Evolutionary conservation across 2,113 vertebrate genomes (phyloP).

Genomic region (Nanorana parkeri): DNA sequence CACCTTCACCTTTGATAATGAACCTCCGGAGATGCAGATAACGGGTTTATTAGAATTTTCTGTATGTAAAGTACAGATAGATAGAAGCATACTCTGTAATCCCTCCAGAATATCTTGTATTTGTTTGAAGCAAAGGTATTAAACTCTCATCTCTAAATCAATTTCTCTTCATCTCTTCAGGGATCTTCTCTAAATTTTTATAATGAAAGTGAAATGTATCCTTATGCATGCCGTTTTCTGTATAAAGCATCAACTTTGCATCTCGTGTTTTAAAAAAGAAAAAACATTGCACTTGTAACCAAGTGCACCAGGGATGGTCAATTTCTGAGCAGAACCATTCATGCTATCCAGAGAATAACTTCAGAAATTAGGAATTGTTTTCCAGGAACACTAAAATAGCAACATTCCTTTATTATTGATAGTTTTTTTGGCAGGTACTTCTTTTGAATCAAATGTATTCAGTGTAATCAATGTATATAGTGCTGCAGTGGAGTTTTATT

Average conservation of each 20-base stretch:
- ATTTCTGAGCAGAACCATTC: too few species aligned
- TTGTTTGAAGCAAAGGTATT: conserved; percentile 29
- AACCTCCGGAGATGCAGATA: not conserved
- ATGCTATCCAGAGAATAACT: too few species aligned
- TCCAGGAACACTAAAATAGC: too few species aligned
- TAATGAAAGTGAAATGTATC: not conserved
- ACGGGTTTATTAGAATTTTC: not conserved
- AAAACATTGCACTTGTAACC: too few species aligned
- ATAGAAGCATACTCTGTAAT: conserved; percentile 15
- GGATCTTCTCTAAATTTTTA: conserved; percentile 23
- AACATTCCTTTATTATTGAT: too few species aligned
- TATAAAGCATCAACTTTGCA: not conserved
- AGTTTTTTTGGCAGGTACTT: too few species aligned
- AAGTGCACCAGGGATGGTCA: too few species aligned
- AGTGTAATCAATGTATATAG: too few species aligned
- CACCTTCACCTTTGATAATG: not conserved
- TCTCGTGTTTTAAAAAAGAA: too few species aligned
- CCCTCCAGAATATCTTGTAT: conserved; percentile 19
- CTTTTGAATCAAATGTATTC: too few species aligned
- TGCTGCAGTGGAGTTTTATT: too few species aligned
- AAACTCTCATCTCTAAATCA: conserved; percentile 13
- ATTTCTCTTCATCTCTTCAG: conserved; percentile 13
- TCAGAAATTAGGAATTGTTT: too few species aligned
- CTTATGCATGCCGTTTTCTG: not conserved
- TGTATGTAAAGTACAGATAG: not conserved